Base-by-base conservation (phyloP, 2,888 invertebrate genomes). In the Cryptosula pallasiana region DNA sequence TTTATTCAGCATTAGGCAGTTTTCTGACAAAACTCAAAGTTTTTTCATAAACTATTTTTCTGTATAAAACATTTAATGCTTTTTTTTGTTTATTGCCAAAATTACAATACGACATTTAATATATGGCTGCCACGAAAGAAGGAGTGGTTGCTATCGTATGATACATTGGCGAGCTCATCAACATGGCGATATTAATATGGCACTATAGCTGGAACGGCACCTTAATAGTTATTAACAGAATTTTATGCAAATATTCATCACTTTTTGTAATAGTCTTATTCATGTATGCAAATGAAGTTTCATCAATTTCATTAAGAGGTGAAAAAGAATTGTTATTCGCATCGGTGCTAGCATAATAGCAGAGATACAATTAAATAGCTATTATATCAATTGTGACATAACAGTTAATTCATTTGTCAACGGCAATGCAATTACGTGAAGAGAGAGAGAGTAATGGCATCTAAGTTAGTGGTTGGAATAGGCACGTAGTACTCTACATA, bases 251-350 rank as follows among this genome's bases (percentile, higher is more conserved):
- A 63, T 63, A 63, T 63, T 63, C 63, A 63, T 63, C 57, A 57
- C 29, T 63, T 63, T 63, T 63, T 63, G 63, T 63, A 63, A 63
- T 63, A 27, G 32, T 63, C 32, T 55, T 63, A 63, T 63, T 27
- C 63, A 63, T 63, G 63, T 63, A 63, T 63, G 63, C 34, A 63
- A 63, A 63, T 63, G 27, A 34, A 63, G 34, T 63, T 63, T 63
- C 32, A 32, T 32, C 29, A 32, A 63, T 63, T 57, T 63, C 63
- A n/a, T 63, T 27, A 45, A 45, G 5, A 45, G 45, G 9, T 45
- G 20, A 45, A 20, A 20, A 45, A 45, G 20, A 45, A 45, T 20
- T 45, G 45, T 45, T 13, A 45, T 20, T 5, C 20, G 5, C 9
- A 13, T 45, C 20, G 45, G 9, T 20, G 45, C 20, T 45, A 45